phyloP scores from a whole-genome alignment of 1,140 invertebrate genomes.

The Heterodera schachtii region DNA sequence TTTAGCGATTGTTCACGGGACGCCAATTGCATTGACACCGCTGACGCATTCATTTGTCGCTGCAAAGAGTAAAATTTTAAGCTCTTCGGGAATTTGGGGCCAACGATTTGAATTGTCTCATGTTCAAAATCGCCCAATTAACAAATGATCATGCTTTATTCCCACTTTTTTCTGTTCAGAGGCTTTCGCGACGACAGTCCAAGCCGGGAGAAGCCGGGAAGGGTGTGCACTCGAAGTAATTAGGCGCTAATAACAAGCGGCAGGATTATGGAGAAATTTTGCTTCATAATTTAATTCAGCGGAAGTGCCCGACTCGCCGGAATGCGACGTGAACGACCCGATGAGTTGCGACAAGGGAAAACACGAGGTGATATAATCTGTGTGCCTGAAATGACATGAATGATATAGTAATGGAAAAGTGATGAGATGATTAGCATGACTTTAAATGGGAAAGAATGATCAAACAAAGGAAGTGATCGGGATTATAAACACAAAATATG shows the following conservation, averaged over 20 bases:
- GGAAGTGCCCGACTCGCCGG: constrained; percentile 54
- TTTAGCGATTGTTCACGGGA: constrained; percentile 64
- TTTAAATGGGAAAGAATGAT: neutral
- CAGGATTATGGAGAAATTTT: neutral
- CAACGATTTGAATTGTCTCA: too few species aligned
- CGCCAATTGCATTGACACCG: constrained; percentile 66
- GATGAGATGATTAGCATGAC: neutral
- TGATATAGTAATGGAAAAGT: neutral
- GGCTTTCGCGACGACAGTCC: constrained; percentile 56
- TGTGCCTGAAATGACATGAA: neutral
- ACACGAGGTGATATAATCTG: constrained; percentile 45
- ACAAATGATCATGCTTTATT: neutral
- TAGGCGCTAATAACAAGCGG: neutral
- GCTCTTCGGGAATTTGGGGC: too few species aligned
- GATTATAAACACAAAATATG: too few species aligned
- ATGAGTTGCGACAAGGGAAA: constrained; percentile 63
- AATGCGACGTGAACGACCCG: constrained; percentile 65
- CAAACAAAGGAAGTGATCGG: too few species aligned
- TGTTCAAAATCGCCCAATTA: too few species aligned
- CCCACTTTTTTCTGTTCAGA: neutral
- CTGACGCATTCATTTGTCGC: constrained; percentile 65
- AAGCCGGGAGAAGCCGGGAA: constrained; percentile 51
- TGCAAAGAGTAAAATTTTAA: constrained; percentile 54
- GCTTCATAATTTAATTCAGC: constrained; percentile 41
- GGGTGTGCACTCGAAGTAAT: constrained; percentile 58